Evolutionary conservation across 2,888 invertebrate genomes (phyloP).

Genomic region (Neria commutata): DNA sequence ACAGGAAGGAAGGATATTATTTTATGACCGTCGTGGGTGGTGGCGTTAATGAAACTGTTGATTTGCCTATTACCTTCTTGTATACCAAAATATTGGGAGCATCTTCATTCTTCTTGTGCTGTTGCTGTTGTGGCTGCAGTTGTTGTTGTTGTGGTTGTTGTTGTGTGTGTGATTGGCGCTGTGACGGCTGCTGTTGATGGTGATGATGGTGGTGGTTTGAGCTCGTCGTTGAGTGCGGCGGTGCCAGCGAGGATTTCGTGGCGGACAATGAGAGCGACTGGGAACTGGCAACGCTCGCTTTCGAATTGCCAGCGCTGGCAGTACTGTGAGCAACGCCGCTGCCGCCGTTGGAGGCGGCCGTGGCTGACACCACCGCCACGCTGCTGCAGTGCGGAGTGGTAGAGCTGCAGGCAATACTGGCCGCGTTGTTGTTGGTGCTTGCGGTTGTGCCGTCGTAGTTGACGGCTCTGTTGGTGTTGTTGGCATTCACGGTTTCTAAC

Average conservation of each 20-base stretch:
- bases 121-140: constrained; percentile 34
- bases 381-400: constrained; percentile 13
- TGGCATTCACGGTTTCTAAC: not conserved
- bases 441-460: constrained; percentile 5
- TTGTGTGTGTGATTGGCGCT: no score
- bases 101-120: constrained; percentile 67
- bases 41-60: not conserved
- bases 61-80: constrained; percentile 71
- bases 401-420: not conserved
- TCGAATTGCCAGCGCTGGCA: not conserved
- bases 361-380: not conserved
- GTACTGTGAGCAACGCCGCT: not conserved
- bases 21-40: not conserved
- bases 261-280: not conserved
- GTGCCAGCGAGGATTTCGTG: not conserved
- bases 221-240: not conserved
- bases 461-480: constrained; percentile 18
- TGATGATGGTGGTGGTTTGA: constrained; percentile 1
- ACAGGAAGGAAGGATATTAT: no score
- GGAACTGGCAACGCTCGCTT: not conserved
- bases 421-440: not conserved
- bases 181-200: constrained; percentile 18
- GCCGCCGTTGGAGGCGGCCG: not conserved
- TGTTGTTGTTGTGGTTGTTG: no score
- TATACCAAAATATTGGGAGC: constrained; percentile 89